Percentiles rank a stretch among this genome's conserved stretches.
Conservation (phyloP, 1,140 invertebrate genomes). For the Trichoplusia ni region DNA sequence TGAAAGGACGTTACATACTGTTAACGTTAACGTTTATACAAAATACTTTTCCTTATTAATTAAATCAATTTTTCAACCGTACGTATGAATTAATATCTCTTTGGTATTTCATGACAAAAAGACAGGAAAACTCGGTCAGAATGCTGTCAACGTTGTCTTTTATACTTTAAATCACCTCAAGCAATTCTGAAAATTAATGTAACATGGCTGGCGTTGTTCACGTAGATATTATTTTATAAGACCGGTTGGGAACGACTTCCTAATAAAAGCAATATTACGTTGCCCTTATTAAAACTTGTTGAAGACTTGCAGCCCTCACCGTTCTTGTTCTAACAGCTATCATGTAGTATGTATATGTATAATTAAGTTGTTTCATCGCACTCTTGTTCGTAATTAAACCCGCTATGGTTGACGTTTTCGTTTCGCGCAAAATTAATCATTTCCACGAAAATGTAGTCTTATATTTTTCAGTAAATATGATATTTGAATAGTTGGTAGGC, state of each 20-base stretch:
- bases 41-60: no score
- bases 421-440: not conserved
- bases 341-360: not conserved
- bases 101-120: no score
- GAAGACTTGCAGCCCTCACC: conserved; percentile 5
- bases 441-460: not conserved
- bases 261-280: conserved; percentile 44
- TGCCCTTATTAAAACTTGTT: conserved; percentile 38
- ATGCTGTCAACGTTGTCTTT: no score
- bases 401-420: no score
- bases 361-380: no score
- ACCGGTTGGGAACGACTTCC: not conserved
- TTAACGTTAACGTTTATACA: no score
- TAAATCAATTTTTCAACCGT: no score
- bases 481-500: conserved; percentile 49
- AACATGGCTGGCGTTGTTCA: not conserved
- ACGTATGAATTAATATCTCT: no score
- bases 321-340: not conserved
- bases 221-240: not conserved
- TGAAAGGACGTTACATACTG: no score
- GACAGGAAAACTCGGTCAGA: no score
- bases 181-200: not conserved
- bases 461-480: conserved; percentile 43
- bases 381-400: no score
- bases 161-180: not conserved